Base-by-base conservation (phyloP, 2,888 invertebrate genomes). In the Cancer borealis region DNA sequence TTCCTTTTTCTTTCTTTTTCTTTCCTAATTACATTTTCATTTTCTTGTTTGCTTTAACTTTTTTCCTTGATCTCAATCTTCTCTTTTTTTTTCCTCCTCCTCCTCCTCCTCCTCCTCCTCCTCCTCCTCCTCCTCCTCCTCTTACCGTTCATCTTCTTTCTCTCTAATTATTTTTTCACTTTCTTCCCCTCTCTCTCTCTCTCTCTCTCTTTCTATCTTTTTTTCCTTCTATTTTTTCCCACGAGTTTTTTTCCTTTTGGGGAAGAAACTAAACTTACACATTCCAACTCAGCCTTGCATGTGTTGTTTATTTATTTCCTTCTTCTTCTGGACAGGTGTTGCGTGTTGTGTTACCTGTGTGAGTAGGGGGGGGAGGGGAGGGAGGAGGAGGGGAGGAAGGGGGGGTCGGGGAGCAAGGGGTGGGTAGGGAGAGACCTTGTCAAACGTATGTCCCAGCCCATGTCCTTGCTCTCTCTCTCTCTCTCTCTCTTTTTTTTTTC, bases 41-140 rank as follows among this genome's bases (percentile, higher is more conserved):
- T 66, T 66, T 60, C 17, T 66, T 66, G 6, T 49, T 49, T 49
- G n/a, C 17, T 66, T 14, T 5, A 66, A 66, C 66, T 66, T 66
- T 66, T 66, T 66, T n/a, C 66, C 66, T n/a, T n/a, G 66, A 66
- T 66, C 66, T 66, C 66, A 66, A 66, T 66, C 66, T 66, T 66
- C 66, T 66, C 21, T 66, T 14, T 54, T 14, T 5, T 66, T n/a
- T n/a, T 66, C 66, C 66, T 66, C 66, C 66, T 66, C 66, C 66
- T 66, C 66, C 66, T 66, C 66, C 66, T 66, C 66, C 66, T 66
- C 66, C 66, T 66, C 66, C 66, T 66, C 66, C 66, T 66, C 66
- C 66, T 66, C 66, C 66, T 66, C 66, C 66, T 66, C 66, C 66
- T 14, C 66, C 21, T 66, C 66, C 66, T 66, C 21, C 66, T 66